Evolutionary conservation across 2,113 vertebrate genomes (phyloP).

Genomic region (Thymallus thymallus): DNA sequence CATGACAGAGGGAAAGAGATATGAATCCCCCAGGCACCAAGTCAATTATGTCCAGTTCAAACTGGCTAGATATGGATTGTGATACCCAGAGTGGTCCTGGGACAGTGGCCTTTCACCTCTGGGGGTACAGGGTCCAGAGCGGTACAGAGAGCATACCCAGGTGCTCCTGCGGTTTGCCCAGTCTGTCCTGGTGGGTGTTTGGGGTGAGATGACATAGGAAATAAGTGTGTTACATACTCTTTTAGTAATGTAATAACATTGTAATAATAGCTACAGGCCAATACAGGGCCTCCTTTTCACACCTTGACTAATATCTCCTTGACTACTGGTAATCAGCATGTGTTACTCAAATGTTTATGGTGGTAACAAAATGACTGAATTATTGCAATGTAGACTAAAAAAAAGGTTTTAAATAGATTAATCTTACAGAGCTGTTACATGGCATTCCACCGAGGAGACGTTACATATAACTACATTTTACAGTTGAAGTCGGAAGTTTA

Average conservation of each 20-base stretch:
- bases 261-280: neutral
- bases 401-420: too few species aligned
- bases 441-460: too few species aligned
- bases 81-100: neutral
- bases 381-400: too few species aligned
- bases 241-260: neutral
- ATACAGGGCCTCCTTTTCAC: too few species aligned
- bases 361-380: too few species aligned
- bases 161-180: constrained; percentile 95
- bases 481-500: too few species aligned
- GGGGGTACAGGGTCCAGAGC: constrained; percentile 88
- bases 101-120: constrained; percentile 74
- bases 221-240: neutral
- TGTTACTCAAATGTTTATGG: too few species aligned
- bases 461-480: too few species aligned
- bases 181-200: constrained; percentile 91
- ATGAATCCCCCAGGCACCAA: constrained; percentile 44
- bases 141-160: constrained; percentile 93
- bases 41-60: neutral
- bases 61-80: neutral
- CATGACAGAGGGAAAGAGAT: constrained; percentile 50
- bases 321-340: too few species aligned
- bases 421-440: too few species aligned
- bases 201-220: constrained; percentile 52
- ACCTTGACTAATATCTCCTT: too few species aligned